Conservation (phyloP, 2,113 vertebrate species). For the Strix aluco region DNA sequence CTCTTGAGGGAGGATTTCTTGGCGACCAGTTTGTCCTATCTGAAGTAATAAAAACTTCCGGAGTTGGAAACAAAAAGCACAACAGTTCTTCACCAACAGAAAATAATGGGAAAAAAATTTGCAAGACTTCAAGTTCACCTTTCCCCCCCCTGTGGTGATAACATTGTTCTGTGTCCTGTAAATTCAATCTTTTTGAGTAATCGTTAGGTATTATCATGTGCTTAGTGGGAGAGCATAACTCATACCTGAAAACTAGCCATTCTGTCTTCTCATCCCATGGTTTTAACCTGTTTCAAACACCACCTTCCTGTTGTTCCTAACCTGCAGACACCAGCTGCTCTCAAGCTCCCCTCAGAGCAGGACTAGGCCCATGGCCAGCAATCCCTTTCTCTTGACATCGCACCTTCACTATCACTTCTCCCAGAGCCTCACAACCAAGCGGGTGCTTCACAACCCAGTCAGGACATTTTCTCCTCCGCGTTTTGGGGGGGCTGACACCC, state of each 20-base stretch:
- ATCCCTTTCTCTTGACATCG: rapidly evolving
- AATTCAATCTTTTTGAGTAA: background rate
- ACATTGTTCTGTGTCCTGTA: background rate
- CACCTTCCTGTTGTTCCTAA: too few relatives aligned
- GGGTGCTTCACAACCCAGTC: rapidly evolving
- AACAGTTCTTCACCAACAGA: background rate
- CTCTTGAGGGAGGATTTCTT: background rate
- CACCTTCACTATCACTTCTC: background rate
- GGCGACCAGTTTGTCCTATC: background rate
- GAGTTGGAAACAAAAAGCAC: background rate
- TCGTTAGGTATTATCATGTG: rapidly evolving
- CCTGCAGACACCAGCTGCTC: too few relatives aligned
- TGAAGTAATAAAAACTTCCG: background rate
- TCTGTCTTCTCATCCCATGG: background rate
- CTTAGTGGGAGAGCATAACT: rapidly evolving
- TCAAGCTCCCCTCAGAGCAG: background rate
- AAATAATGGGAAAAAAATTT: background rate
- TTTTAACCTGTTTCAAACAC: background rate
- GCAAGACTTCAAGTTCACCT: background rate
- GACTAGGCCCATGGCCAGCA: rapidly evolving
- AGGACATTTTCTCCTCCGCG: background rate
- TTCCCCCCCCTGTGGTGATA: rapidly evolving
- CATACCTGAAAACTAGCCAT: background rate
- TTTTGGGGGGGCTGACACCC: background rate
- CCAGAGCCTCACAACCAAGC: background rate